phyloP scores from a whole-genome alignment of 2,888 invertebrate genomes.

The Xestia ashworthii region DNA sequence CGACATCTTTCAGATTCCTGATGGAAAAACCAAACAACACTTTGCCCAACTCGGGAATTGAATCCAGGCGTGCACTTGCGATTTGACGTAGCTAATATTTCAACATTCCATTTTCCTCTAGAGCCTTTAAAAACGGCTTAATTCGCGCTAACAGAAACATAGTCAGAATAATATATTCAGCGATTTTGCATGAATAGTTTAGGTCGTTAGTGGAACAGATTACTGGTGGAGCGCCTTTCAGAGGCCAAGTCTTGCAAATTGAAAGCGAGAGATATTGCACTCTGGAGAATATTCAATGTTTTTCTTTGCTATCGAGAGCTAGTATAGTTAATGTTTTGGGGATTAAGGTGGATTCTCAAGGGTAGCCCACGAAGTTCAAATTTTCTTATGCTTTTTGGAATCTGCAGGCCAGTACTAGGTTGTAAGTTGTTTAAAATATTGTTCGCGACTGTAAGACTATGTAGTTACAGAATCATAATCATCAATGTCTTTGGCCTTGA shows the following conservation, averaged over 20 bases:
- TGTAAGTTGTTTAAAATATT: too few relatives aligned
- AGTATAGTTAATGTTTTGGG: constrained; percentile 16
- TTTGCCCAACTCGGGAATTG: too few relatives aligned
- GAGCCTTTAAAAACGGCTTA: constrained; percentile 9
- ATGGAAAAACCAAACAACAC: too few relatives aligned
- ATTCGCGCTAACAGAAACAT: constrained; percentile 18
- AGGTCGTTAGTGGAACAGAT: constrained; percentile 39
- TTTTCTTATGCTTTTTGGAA: too few relatives aligned
- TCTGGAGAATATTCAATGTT: constrained; percentile 28
- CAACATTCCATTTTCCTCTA: not conserved
- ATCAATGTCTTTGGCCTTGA: too few relatives aligned
- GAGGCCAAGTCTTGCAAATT: constrained; percentile 33
- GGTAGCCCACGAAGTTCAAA: too few relatives aligned
- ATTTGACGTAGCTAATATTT: not conserved
- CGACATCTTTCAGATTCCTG: too few relatives aligned
- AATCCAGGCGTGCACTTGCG: too few relatives aligned
- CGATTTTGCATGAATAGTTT: constrained; percentile 44
- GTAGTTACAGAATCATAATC: too few relatives aligned
- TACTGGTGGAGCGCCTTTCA: constrained; percentile 23
- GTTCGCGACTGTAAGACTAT: too few relatives aligned
- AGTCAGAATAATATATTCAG: constrained; percentile 12
- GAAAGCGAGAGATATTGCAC: constrained; percentile 23
- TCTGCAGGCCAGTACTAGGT: too few relatives aligned
- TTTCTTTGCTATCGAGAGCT: constrained; percentile 13
- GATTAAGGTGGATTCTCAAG: too few relatives aligned